Percentiles rank a stretch among this genome's conserved stretches.
phyloP scores from a whole-genome alignment of 2,113 vertebrate genomes.

The Dromas ardeola region DNA sequence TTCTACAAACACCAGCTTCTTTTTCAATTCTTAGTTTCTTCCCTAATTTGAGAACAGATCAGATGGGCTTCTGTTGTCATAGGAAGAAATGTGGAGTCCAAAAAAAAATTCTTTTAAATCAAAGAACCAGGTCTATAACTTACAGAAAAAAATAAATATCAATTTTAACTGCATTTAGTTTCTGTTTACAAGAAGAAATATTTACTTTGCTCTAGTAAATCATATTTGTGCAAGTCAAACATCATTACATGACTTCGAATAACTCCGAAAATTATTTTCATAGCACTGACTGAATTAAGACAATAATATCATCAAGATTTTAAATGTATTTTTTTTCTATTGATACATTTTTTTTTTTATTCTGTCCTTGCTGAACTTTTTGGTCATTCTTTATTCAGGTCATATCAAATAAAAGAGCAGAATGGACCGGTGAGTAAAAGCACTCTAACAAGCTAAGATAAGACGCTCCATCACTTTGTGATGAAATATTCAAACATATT shows the following conservation, averaged over 20 bases:
- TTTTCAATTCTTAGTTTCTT: neutral
- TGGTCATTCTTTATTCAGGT: constrained; percentile 58
- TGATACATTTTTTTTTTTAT: neutral
- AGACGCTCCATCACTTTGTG: constrained; percentile 32
- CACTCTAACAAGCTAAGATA: constrained; percentile 51
- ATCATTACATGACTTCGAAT: neutral
- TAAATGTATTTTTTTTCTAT: neutral
- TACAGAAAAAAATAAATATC: neutral
- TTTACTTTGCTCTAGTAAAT: constrained; percentile 5
- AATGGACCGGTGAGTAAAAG: constrained; percentile 21
- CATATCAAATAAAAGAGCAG: constrained; percentile 13
- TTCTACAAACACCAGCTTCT: neutral
- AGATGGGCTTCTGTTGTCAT: neutral
- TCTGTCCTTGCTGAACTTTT: constrained; percentile 23
- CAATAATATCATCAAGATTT: neutral
- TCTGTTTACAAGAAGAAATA: constrained; percentile 28
- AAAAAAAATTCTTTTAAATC: neutral
- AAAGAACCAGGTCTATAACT: neutral
- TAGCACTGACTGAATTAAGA: neutral
- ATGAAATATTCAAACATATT: constrained; percentile 72
- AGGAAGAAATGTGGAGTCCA: neutral
- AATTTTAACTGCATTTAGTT: constrained; percentile 12
- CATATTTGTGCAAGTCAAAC: constrained; percentile 6
- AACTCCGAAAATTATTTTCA: constrained; percentile 11
- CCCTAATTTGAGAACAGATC: neutral